phyloP scores from a whole-genome alignment of 2,113 vertebrate genomes.

The Ptychochromis oligacanthus region DNA sequence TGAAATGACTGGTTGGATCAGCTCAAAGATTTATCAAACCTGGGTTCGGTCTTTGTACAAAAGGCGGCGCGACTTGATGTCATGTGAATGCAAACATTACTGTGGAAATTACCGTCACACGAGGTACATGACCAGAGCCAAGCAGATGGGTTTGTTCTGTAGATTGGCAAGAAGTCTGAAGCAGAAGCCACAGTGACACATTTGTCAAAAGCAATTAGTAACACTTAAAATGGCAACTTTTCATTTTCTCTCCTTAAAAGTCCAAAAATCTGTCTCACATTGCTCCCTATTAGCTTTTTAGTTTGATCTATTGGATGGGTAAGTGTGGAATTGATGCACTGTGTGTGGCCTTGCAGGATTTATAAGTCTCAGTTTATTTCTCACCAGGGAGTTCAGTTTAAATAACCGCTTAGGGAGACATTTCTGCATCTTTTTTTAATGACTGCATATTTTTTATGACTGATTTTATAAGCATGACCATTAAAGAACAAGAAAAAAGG shows the following conservation, averaged over 20 bases:
- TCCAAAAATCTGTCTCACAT: neutral
- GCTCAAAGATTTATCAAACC: neutral
- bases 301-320: neutral
- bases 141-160: constrained; percentile 12
- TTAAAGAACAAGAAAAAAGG: neutral
- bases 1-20: neutral
- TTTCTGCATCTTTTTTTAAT: neutral
- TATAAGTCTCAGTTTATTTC: neutral
- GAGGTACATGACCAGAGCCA: neutral
- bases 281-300: neutral
- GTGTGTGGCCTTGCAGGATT: neutral
- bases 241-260: neutral
- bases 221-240: neutral
- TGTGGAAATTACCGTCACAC: constrained; percentile 19
- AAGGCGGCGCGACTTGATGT: neutral
- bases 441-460: neutral
- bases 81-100: constrained; percentile 27
- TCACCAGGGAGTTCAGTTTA: neutral
- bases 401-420: neutral
- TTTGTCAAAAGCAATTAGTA: constrained; percentile 11
- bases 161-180: neutral
- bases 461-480: neutral
- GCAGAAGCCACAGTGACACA: neutral
- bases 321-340: neutral
- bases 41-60: neutral